Base-by-base conservation (phyloP, 2,113 vertebrate species). In the Peromyscus maniculatus region DNA sequence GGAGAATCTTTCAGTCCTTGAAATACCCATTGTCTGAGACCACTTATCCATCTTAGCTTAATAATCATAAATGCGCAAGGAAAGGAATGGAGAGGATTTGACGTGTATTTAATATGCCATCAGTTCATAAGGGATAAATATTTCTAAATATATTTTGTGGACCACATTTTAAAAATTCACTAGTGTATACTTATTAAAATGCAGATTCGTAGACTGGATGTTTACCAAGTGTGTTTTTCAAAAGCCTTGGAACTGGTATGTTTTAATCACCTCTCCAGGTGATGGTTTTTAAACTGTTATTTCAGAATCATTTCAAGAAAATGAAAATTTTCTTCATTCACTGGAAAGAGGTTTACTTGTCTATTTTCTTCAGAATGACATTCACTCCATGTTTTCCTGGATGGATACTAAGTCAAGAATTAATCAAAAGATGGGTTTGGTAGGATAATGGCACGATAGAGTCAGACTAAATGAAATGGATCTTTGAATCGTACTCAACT, bases 141-240 rank as follows among this genome's bases (percentile, higher is more conserved):
- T 89, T 90, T 91, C 33, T 26, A 94, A 66, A 69, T 52, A 69
- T n/a, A 78, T 19, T 87, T 82, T 91, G 7, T 67, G 31, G 8
- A 64, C 1, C 49, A 91, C n/a, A 82, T n/a, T 52, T 16, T 24
- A 66, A 89, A 90, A 22, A 59, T 67, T 82, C 64, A 69, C 62
- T 84, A 26, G 3, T n/a, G 13, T 78, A n/a, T 83, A 59, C 71
- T 97, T 86, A 94, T 49, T 64, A 97, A 95, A 93, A 87, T 91
- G 24, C 6, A 95, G n/a, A 64, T 87, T 89, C 7, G 64, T 46
- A 2, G 9, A 77, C 64, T 17, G 89, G 28, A 49, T n/a, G 31
- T 84, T 94, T 72, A 96, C 62, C 16, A 89, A 94, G 52, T 66
- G 16, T 71, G 91, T 91, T 93, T 94, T 71, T 88, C 19, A n/a